Conservation (phyloP, 35 echinoderm and acorn worm genomes). For the Apostichopus californicus region DNA sequence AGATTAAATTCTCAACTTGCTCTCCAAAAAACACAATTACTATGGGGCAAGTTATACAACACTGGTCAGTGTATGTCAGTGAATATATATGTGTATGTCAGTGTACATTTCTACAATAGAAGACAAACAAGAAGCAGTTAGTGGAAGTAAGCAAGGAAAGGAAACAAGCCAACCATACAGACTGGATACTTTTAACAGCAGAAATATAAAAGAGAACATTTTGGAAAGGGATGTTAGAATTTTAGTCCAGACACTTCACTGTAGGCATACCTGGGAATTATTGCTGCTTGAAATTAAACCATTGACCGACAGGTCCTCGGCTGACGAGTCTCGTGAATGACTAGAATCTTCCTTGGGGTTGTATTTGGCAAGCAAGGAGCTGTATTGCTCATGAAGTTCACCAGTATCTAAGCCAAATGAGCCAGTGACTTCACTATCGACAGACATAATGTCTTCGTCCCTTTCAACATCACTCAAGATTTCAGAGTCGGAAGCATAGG, state of each 20-base stretch:
- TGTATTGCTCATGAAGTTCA: constrained; percentile 92
- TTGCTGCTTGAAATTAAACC: constrained; percentile 14
- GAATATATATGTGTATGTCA: no score
- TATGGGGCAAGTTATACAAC: no score
- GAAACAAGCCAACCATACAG: no score
- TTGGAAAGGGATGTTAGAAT: constrained; percentile 18
- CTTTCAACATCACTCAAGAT: constrained; percentile 65
- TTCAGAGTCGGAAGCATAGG: constrained; percentile 63
- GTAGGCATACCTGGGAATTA: constrained; percentile 48
- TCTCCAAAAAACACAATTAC: no score
- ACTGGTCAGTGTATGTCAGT: no score
- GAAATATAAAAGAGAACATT: background rate
- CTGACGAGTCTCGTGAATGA: constrained; percentile 1
- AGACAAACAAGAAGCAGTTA: no score
- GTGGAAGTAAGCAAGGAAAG: no score
- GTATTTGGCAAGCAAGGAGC: constrained; percentile 83
- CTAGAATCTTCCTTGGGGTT: constrained; percentile 15
- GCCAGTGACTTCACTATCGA: constrained; percentile 65
- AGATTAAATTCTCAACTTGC: no score
- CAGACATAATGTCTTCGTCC: constrained; percentile 59
- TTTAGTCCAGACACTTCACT: background rate
- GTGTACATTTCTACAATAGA: no score
- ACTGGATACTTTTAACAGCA: background rate
- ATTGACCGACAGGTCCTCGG: constrained; percentile 23
- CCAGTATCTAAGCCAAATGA: constrained; percentile 78